A percentile compares a stretch with the other conserved stretches of the same genome.
phyloP scores from a whole-genome alignment of 2,113 vertebrate genomes.

The Lasiurus borealis region DNA sequence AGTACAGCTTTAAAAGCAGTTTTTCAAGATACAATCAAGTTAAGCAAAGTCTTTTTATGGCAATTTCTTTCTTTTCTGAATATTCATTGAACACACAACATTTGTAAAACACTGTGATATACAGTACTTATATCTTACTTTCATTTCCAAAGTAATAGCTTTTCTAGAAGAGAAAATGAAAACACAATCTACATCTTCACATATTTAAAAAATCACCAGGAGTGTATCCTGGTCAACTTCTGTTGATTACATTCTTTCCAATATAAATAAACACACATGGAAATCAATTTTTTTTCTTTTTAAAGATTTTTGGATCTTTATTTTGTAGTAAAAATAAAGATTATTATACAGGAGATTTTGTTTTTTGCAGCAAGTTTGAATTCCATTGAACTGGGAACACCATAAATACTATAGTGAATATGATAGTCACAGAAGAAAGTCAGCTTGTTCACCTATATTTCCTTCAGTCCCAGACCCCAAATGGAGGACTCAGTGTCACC shows the following conservation, averaged over 20 bases:
- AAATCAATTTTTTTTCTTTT: neutral
- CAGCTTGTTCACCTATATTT: neutral
- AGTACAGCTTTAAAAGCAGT: neutral
- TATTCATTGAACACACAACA: neutral
- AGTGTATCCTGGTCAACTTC: neutral
- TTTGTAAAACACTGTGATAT: slow-evolving; percentile 12
- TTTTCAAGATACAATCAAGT: neutral
- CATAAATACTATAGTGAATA: neutral
- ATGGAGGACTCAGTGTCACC: neutral
- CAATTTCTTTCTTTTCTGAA: slow-evolving; percentile 12
- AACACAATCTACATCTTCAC: neutral
- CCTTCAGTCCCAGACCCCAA: neutral
- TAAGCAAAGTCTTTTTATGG: neutral
- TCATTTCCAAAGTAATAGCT: neutral
- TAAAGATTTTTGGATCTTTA: neutral
- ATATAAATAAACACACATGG: neutral
- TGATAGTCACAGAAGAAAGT: neutral
- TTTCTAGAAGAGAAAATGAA: slow-evolving; percentile 13
- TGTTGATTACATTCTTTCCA: neutral
- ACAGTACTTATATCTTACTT: neutral
- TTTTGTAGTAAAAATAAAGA: too few species aligned
- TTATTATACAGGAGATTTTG: too few species aligned
- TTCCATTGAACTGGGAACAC: neutral
- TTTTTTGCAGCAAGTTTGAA: neutral
- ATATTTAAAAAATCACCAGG: neutral